phyloP scores from a whole-genome alignment of 1,140 invertebrate genomes.

The Cyclina sinensis region DNA sequence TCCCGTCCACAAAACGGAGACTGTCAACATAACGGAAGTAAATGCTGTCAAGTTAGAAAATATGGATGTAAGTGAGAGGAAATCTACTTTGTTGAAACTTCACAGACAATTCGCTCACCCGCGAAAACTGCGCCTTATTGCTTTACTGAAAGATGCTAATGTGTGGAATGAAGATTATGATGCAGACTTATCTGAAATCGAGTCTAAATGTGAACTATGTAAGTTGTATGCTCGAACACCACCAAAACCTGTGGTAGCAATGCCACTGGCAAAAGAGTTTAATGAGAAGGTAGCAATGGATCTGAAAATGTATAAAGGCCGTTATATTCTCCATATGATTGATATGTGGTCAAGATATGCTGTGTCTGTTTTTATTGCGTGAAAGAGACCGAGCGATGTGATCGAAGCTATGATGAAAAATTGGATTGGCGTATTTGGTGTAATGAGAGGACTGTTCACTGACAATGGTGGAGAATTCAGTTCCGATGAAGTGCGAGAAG shows the following conservation, averaged over 20 bases:
- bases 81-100: constrained; percentile 55
- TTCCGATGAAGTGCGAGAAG: constrained; percentile 52
- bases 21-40: constrained; percentile 20
- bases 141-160: constrained; percentile 63
- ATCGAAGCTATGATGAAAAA: constrained; percentile 59
- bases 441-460: constrained; percentile 45
- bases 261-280: constrained; percentile 49
- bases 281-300: constrained; percentile 70
- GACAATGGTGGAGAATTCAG: constrained; percentile 64
- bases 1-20: constrained; percentile 61
- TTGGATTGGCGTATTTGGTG: constrained; percentile 55
- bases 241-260: constrained; percentile 10
- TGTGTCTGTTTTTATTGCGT: constrained; percentile 34
- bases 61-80: neutral
- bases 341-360: constrained; percentile 61
- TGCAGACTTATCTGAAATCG: neutral
- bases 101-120: constrained; percentile 68
- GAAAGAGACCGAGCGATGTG: constrained; percentile 39
- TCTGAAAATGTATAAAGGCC: constrained; percentile 26
- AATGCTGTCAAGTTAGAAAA: constrained; percentile 38
- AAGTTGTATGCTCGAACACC: constrained; percentile 51
- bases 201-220: constrained; percentile 24
- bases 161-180: constrained; percentile 47
- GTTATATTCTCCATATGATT: constrained; percentile 58
- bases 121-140: constrained; percentile 18